phyloP scores from a whole-genome alignment of 2,113 vertebrate genomes.

The Eonycteris spelaea region DNA sequence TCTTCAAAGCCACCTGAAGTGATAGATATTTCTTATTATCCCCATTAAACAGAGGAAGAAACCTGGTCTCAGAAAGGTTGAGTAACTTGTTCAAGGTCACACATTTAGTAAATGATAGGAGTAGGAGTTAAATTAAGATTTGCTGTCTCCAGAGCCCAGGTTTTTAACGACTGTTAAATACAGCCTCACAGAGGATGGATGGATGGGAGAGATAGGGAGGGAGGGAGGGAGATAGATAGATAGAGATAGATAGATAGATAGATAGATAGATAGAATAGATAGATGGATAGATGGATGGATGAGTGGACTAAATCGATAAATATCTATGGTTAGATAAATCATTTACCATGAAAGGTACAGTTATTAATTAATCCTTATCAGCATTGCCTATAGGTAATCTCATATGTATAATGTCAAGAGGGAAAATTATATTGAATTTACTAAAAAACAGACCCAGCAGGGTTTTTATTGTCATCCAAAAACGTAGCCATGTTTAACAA shows the following conservation, averaged over 20 bases:
- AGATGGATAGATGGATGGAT: not conserved
- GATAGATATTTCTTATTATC: not conserved
- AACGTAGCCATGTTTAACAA: not conserved
- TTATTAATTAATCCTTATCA: slow-evolving; percentile 17
- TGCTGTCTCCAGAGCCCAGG: not conserved
- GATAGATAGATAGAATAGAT: not conserved
- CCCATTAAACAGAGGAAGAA: not conserved
- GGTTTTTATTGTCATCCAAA: not conserved
- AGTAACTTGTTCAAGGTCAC: not conserved
- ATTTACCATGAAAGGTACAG: not conserved
- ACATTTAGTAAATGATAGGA: not conserved
- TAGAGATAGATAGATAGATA: not conserved
- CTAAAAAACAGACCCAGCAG: not conserved
- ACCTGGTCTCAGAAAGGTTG: not conserved
- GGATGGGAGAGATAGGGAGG: not conserved
- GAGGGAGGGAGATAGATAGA: no score
- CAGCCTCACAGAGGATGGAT: not conserved
- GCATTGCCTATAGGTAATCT: not conserved
- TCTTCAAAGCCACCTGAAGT: not conserved
- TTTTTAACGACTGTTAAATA: slow-evolving; percentile 35
- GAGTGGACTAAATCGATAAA: not conserved
- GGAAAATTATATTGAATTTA: not conserved
- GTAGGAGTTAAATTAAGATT: not conserved
- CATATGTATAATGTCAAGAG: not conserved
- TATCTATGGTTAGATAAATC: not conserved